Evolutionary conservation across 2,797 vertebrate species (phyloP), one percentile per base, ranked within the genome.

Genomic region (Etheostoma perlongum): DNA sequence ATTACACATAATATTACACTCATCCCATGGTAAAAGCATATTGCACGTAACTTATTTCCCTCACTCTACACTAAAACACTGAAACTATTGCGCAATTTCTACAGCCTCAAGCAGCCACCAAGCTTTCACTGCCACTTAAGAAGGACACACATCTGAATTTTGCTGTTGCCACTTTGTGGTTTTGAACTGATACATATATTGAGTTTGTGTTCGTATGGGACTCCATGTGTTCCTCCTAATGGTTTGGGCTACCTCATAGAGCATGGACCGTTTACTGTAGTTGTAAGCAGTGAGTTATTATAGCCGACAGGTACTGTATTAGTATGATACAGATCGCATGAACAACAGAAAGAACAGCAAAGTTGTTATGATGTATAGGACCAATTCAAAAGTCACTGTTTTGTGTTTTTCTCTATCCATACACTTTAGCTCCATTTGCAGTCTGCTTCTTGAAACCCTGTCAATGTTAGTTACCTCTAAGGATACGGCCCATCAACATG

Each of bases 401-500:
- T 64, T n/a, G 47, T 14, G 12, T n/a, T 2, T 18, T 16, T 40
- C 18, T 21, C 13, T 57, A 21, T 57, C 51, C 44, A 48, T 40
- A 25, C 0, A 1, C 21, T 44, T 13, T 1, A 23, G 18, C 8
- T 18, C 1, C 13, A 25, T 47, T 18, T 52, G n/a, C 48, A n/a
- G 10, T 44, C 13, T 46, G 19, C 1, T 6, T 52, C 36, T 52
- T 30, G 23, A 52, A 48, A 25, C 47, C 19, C 19, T 14, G 19
- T 25, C 2, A 71, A 71, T 9, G 3, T 4, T 49, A 9, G 16
- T 77, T 51, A n/a, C 15, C 33, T 15, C 1, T 6, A 18, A 49
- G 18, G 44, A 70, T 42, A 58, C 59, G 63, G 53, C 5, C 42
- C 46, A 15, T 76, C 59, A 59, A 36, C 47, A 3, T 44, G 46